phyloP scores from a whole-genome alignment of 2,113 vertebrate species.

The Tetraodon nigroviridis region DNA sequence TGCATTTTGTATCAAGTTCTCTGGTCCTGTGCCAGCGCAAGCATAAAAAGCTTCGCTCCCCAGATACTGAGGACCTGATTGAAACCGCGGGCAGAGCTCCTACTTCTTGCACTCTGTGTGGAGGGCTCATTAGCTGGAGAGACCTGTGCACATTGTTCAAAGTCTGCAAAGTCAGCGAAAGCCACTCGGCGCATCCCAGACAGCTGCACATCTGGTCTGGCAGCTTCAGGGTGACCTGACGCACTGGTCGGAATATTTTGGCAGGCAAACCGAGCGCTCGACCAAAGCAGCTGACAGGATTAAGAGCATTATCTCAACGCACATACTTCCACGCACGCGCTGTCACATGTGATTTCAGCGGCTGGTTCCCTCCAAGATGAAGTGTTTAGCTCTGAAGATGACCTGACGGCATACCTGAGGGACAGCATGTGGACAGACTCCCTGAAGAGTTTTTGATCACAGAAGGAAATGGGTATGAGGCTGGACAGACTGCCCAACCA shows the following conservation, averaged over 20 bases:
- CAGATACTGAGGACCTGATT: constrained; percentile 63
- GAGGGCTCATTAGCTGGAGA: constrained; percentile 72
- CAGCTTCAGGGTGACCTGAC: constrained; percentile 67
- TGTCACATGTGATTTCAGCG: constrained; percentile 51
- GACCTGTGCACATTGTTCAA: constrained; percentile 72
- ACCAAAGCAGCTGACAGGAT: constrained; percentile 12
- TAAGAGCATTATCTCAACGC: constrained; percentile 9
- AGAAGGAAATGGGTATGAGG: constrained; percentile 28
- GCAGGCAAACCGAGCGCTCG: not conserved
- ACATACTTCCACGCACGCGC: constrained; percentile 10
- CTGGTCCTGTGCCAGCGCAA: constrained; percentile 56
- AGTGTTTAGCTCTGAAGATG: constrained; percentile 49
- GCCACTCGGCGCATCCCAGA: constrained; percentile 59
- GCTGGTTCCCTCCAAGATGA: constrained; percentile 58
- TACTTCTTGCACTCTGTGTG: constrained; percentile 46
- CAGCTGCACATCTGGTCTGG: constrained; percentile 67
- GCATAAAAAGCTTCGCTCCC: constrained; percentile 56
- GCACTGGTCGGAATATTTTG: constrained; percentile 26
- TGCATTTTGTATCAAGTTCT: constrained; percentile 65
- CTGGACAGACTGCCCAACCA: constrained; percentile 19
- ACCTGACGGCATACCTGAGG: constrained; percentile 45
- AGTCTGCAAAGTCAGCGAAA: constrained; percentile 71
- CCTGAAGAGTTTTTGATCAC: constrained; percentile 35
- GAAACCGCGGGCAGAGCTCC: constrained; percentile 61
- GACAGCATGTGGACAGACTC: constrained; percentile 50